Base-by-base conservation (phyloP, 2,113 vertebrate species). In the Phycodurus eques region DNA sequence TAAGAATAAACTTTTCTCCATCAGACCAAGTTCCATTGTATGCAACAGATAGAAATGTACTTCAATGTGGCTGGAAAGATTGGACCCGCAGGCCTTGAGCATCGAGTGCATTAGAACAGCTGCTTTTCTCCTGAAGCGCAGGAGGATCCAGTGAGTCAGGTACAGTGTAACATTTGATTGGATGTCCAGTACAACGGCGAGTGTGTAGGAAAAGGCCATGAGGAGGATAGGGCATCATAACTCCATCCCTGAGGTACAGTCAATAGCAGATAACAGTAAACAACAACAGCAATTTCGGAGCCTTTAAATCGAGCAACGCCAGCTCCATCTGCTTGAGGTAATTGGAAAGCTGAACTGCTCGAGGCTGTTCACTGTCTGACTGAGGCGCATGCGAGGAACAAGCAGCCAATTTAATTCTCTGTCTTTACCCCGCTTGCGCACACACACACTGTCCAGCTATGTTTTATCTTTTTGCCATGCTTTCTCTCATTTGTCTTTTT, bases 381-480 rank as follows among this genome's bases (percentile, higher is more conserved):
- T 65, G 63, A 46, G 43, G 44, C 64, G 13, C 44, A 44, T 22
- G 62, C 20, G 62, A 43, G 42, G 19, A 63, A 39, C 15, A 47
- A 66, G 22, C 33, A 65, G 22, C n/a, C 67, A 31, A 35, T 63
- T 77, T 70, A 47, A 67, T 73, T 67, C 66, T 70, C 70, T 56
- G 39, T 68, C 46, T 64, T 43, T 15, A 22, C 17, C 33, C 27
- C 33, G 35, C 13, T 54, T 8, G 11, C 1, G 10, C 53, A 17
- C 43, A 15, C 19, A n/a, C 10, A 33, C 47, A n/a, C 27, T 54
- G 3, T 65, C 20, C 19, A 5, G 62, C 62, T 22, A n/a, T 20
- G 35, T 8, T 42, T 65, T 44, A 22, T 44, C 62, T 65, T 63
- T 63, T 35, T n/a, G 27, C 31, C 5, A 13, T 42, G 19, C 62